phyloP scores from a whole-genome alignment of 2,797 vertebrate genomes.

The Clarias pachynema region DNA sequence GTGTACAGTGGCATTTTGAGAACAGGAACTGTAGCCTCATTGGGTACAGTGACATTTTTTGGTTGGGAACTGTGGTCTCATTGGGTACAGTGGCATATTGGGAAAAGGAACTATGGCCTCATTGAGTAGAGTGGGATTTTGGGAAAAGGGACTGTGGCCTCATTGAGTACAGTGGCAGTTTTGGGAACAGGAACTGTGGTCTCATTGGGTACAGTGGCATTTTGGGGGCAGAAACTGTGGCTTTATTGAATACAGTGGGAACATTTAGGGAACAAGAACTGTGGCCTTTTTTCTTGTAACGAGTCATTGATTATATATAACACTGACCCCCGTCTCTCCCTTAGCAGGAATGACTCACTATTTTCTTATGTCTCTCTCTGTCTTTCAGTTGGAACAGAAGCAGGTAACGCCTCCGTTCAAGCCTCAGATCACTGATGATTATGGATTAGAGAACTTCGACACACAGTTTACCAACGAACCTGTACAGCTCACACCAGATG shows the following conservation, averaged over 20 bases:
- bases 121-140: neutral
- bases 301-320: neutral
- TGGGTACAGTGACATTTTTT: neutral
- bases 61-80: no score
- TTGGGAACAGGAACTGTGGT: neutral
- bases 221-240: neutral
- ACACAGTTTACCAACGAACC: slow-evolving; percentile 99
- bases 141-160: no score
- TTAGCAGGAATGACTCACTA: no score
- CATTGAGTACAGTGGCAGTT: no score
- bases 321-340: neutral
- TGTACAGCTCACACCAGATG: slow-evolving; percentile 96
- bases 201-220: no score
- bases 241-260: neutral
- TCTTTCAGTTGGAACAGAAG: slow-evolving; percentile 91
- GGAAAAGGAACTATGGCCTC: neutral
- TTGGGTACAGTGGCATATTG: neutral
- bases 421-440: slow-evolving; percentile 95
- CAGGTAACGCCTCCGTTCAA: slow-evolving; percentile 91
- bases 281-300: neutral
- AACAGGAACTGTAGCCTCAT: no score
- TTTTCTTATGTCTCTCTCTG: neutral
- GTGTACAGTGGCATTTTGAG: no score
- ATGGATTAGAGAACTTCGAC: slow-evolving; percentile 97
- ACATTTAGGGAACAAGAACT: no score